Conservation (phyloP, 2,888 invertebrate species). For the Caradrina clavipalpis region DNA sequence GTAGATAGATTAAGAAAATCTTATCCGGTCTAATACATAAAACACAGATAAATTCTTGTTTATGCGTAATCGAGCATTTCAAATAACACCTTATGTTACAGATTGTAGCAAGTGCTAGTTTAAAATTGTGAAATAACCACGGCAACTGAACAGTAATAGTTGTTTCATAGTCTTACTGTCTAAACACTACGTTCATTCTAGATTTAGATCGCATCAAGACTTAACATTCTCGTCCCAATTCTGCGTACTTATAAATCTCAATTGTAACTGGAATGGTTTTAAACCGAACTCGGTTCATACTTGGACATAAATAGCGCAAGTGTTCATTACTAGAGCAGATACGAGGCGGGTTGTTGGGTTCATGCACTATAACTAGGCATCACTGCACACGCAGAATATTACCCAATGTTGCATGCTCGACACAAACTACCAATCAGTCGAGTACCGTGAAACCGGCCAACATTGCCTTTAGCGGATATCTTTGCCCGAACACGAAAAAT, state of each 20-base stretch:
- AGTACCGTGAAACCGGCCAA: too few relatives aligned
- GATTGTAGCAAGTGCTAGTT: constrained; percentile 45
- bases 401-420: constrained; percentile 69
- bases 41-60: constrained; percentile 32
- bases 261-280: constrained; percentile 37
- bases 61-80: constrained; percentile 43
- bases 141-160: neutral
- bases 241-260: constrained; percentile 44
- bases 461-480: too few relatives aligned
- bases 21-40: constrained; percentile 29
- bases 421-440: constrained; percentile 51
- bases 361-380: constrained; percentile 70
- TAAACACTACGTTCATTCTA: constrained; percentile 25
- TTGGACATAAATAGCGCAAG: constrained; percentile 54
- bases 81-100: constrained; percentile 37
- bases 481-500: too few relatives aligned
- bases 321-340: constrained; percentile 57
- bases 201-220: constrained; percentile 39
- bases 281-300: constrained; percentile 34
- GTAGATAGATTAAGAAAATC: constrained; percentile 35
- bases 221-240: constrained; percentile 43
- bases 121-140: constrained; percentile 33
- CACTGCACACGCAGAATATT: constrained; percentile 70
- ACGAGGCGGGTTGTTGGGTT: constrained; percentile 72
- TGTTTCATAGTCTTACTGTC: constrained; percentile 25